Evolutionary conservation across 2,797 vertebrate genomes (phyloP).

Genomic region (Oreonectes daqikongensis): DNA sequence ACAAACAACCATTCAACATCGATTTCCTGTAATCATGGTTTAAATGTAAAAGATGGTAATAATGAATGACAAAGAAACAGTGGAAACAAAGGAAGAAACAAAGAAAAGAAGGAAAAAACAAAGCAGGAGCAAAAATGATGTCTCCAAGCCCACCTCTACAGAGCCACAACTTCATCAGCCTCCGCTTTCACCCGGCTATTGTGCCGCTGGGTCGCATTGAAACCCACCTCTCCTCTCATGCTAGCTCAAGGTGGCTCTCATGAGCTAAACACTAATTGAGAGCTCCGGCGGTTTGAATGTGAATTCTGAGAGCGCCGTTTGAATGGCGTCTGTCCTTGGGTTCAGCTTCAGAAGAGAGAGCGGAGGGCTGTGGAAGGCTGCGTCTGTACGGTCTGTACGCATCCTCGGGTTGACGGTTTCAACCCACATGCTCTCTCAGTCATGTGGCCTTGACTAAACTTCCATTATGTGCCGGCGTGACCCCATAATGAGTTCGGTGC

Average conservation of each 20-base stretch:
- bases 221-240: slow-evolving; percentile 69
- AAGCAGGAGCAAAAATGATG: slow-evolving; percentile 37
- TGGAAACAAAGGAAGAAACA: slow-evolving; percentile 20
- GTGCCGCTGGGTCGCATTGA: slow-evolving; percentile 59
- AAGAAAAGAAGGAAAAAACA: slow-evolving; percentile 11
- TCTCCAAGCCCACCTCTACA: slow-evolving; percentile 25
- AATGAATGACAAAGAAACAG: background rate
- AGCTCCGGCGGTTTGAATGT: slow-evolving; percentile 69
- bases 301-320: slow-evolving; percentile 68
- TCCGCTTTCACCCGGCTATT: slow-evolving; percentile 55
- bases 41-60: background rate
- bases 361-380: slow-evolving; percentile 65
- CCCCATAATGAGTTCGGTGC: slow-evolving; percentile 60
- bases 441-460: slow-evolving; percentile 51
- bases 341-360: slow-evolving; percentile 66
- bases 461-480: slow-evolving; percentile 48
- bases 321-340: slow-evolving; percentile 75
- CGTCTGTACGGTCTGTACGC: slow-evolving; percentile 43
- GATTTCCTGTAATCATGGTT: background rate
- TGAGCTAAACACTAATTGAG: slow-evolving; percentile 80
- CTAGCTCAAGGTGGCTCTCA: slow-evolving; percentile 72
- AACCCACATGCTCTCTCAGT: slow-evolving; percentile 53
- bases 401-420: slow-evolving; percentile 55
- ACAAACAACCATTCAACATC: background rate
- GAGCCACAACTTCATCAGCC: slow-evolving; percentile 52